Conservation (phyloP, 2,113 vertebrate species). For the Sula dactylatra region DNA sequence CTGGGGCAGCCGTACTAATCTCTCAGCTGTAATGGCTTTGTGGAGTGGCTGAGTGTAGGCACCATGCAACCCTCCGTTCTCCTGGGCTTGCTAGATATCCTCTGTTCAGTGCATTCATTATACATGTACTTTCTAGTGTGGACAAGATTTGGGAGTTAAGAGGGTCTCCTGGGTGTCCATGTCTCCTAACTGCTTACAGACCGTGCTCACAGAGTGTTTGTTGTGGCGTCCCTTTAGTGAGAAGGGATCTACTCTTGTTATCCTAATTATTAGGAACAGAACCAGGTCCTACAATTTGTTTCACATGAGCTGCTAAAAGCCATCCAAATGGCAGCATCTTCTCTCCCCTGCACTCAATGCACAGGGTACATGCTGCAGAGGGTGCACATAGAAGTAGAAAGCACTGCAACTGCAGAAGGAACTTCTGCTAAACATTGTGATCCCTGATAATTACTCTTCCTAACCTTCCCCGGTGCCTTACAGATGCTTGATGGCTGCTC, state of each 20-base stretch:
- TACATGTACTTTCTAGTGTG: background rate
- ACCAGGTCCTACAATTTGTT: background rate
- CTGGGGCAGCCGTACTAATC: background rate
- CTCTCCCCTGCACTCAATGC: background rate
- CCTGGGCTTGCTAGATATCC: background rate
- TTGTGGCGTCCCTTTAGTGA: background rate
- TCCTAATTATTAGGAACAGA: background rate
- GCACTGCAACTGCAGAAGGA: background rate
- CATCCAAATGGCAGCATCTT: background rate
- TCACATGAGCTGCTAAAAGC: background rate
- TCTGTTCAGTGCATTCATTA: background rate
- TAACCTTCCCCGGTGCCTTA: background rate
- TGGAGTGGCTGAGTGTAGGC: background rate
- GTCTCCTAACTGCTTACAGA: background rate
- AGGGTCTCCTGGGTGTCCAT: background rate
- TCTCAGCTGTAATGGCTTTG: background rate
- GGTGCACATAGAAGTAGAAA: background rate
- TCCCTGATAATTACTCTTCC: background rate
- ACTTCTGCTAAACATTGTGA: background rate
- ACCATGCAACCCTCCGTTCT: background rate
- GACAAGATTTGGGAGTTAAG: background rate
- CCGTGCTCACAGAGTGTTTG: background rate
- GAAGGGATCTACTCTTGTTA: background rate
- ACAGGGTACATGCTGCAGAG: fast-evolving
- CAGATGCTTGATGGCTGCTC: background rate